These are phyloP conservation scores for Candoia aspera DNA, from an alignment of 2,113 vertebrate species.

Conservation along the genomic window DNA sequence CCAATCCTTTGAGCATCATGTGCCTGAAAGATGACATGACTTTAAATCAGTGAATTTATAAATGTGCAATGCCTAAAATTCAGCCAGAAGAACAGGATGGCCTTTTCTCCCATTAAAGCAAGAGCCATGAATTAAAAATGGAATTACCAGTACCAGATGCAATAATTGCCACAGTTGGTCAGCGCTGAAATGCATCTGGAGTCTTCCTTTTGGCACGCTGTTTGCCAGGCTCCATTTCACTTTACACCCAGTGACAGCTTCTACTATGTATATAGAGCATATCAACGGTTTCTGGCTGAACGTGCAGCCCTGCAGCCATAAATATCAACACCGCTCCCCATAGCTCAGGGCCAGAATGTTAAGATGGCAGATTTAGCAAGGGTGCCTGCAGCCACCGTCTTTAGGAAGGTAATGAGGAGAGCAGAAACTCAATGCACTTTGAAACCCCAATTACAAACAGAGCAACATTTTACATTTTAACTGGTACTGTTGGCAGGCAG, in stretches of 20 bases:
- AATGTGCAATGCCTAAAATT: slow-evolving; percentile 28
- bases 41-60: neutral
- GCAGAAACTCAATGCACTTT: neutral
- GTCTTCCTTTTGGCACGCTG: slow-evolving; percentile 8
- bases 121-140: neutral
- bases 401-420: neutral
- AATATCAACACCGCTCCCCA: neutral
- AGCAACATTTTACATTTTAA: neutral
- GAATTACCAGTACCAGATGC: slow-evolving; percentile 43
- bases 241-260: slow-evolving; percentile 16
- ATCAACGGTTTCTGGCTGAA: neutral
- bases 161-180: neutral
- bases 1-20: neutral
- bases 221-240: slow-evolving; percentile 24
- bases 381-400: neutral
- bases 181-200: neutral
- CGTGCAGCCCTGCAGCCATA: neutral
- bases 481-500: neutral
- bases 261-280: slow-evolving; percentile 14
- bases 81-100: neutral
- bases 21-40: neutral
- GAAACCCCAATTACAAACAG: neutral
- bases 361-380: neutral
- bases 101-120: slow-evolving; percentile 24
- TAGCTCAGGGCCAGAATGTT: slow-evolving; percentile 45